Evolutionary conservation across 2,797 vertebrate genomes (phyloP), one percentile per base, ranked within the genome.

Genomic region (Chaunax sp.): DNA sequence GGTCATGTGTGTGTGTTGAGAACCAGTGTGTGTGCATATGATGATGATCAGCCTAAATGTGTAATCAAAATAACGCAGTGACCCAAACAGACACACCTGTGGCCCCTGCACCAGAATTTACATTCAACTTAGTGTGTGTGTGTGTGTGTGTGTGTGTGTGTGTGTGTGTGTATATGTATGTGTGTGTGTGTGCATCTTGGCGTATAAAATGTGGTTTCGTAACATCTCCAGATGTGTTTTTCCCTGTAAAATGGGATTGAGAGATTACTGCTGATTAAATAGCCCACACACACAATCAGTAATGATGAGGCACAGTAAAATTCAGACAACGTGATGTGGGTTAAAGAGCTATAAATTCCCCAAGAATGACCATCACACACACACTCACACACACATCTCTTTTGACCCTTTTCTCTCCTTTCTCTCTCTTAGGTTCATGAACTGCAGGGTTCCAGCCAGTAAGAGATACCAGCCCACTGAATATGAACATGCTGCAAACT

Each of bases 401-500:
- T n/a, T n/a, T n/a, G n/a, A n/a, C 43, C 1, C 43, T n/a, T 22
- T 2, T 46, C 16, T 22, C 30, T 56, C 40, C 40, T n/a, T 7
- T 28, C 46, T 60, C 60, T 60, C 53, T 87, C 28, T 55, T 90
- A 98, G 97, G 92, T 98, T 96, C 88, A 98, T 98, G 97, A 98
- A 98, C 82, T 94, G 93, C 84, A 94, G 96, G 15, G 97, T 95
- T 14, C 96, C 97, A 0, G 83, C 95, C 83, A 95, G 95, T 90
- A 87, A 94, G 92, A 89, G 97, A 84, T 98, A 98, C 92, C 96
- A 96, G 82, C 97, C 97, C 2, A 98, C 97, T 0, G 96, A 97
- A 38, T 98, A 97, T 0, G 97, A 98, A 75, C 97, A 98, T 0
- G 97, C 95, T 0, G 97, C 97, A 1, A 98, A 98, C 92, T 97